Evolutionary conservation across 2,113 vertebrate species (phyloP).

Genomic region (Calidris pygmaea): DNA sequence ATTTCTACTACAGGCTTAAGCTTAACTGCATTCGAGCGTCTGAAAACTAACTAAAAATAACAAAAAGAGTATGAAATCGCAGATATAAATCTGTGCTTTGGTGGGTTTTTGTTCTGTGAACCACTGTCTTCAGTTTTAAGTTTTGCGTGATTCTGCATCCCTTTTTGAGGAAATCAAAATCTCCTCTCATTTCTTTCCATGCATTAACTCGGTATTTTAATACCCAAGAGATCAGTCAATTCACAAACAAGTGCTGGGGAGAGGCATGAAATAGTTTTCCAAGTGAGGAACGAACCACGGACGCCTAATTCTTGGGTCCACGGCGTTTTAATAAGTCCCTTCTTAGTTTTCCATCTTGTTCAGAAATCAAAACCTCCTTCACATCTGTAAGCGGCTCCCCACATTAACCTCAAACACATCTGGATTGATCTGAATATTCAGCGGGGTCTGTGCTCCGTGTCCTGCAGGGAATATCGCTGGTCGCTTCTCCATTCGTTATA

Average conservation of each 20-base stretch:
- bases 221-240: no score
- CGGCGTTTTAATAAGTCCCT: background rate
- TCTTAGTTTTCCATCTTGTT: background rate
- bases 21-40: background rate
- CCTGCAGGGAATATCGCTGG: background rate
- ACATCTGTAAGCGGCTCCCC: background rate
- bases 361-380: background rate
- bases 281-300: background rate
- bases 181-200: background rate
- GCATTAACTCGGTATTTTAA: background rate
- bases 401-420: accelerated
- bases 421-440: background rate
- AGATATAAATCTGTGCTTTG: background rate
- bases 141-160: background rate
- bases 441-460: background rate
- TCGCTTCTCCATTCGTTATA: no score
- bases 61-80: background rate
- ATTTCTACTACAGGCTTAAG: background rate
- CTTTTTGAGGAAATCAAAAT: background rate
- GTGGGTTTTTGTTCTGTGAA: background rate
- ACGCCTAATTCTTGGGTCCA: accelerated
- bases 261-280: background rate
- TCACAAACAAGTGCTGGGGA: background rate
- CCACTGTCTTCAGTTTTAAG: background rate
- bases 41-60: background rate